Percentiles rank a stretch among this genome's conserved stretches.
These are phyloP conservation scores for Eumaeus atala DNA, from an alignment of 1,140 invertebrate species.

Conservation along the genomic window DNA sequence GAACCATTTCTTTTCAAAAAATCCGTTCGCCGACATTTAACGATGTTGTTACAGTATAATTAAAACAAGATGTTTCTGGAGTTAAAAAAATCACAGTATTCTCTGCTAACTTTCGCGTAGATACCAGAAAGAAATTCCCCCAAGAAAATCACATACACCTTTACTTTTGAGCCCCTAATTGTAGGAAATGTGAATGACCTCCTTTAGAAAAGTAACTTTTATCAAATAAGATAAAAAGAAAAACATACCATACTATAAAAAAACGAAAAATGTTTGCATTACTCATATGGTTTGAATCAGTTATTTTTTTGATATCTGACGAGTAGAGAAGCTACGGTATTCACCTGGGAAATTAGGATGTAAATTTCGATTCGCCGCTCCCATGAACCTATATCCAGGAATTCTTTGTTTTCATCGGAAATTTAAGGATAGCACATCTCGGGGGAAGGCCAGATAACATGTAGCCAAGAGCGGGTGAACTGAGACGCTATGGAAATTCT, in stretches of 20 bases:
- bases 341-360: constrained; percentile 68
- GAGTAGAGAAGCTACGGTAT: constrained; percentile 47
- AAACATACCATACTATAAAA: no score
- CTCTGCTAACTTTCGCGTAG: no score
- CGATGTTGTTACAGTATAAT: no score
- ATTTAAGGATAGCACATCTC: constrained; percentile 60
- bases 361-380: constrained; percentile 63
- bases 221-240: not conserved
- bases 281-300: constrained; percentile 12
- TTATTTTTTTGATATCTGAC: constrained; percentile 47
- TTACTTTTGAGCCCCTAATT: no score
- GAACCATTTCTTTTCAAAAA: no score
- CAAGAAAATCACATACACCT: no score
- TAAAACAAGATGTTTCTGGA: no score
- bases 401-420: constrained; percentile 68
- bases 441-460: constrained; percentile 26
- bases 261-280: not conserved
- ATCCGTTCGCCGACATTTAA: no score
- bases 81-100: no score
- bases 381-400: constrained; percentile 53
- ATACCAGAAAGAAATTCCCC: no score
- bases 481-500: constrained; percentile 13
- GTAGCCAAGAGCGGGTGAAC: constrained; percentile 20
- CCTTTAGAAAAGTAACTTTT: no score
- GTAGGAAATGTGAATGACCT: no score